Conservation (phyloP, 2,797 vertebrate species). For the Gambusia yucatana region DNA sequence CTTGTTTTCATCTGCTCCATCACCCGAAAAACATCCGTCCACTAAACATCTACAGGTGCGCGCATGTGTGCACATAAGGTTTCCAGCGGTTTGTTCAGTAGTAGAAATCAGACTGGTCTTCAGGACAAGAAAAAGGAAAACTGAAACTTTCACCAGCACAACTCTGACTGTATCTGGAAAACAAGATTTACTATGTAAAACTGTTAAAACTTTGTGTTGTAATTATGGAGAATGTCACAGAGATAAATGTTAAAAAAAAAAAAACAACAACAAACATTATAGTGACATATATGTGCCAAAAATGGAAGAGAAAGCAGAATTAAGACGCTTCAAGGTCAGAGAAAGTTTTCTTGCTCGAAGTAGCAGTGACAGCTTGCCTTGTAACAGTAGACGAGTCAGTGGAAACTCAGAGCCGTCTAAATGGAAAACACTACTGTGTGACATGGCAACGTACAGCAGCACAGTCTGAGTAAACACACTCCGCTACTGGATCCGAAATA, state of each 20-base stretch:
- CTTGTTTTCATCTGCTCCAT: not conserved
- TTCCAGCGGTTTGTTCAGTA: not conserved
- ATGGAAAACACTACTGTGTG: constrained; percentile 54
- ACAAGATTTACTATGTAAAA: constrained; percentile 13
- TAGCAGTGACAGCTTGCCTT: constrained; percentile 38
- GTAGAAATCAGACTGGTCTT: not conserved
- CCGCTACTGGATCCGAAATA: constrained; percentile 16
- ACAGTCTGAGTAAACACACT: constrained; percentile 25
- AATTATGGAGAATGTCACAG: not conserved
- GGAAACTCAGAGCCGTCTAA: constrained; percentile 64
- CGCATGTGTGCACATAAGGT: not conserved
- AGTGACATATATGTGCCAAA: not conserved
- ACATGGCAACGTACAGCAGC: constrained; percentile 45
- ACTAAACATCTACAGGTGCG: not conserved
- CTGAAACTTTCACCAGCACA: constrained; percentile 13
- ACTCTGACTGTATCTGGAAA: constrained; percentile 19
- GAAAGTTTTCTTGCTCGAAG: constrained; percentile 36
- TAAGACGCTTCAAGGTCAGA: constrained; percentile 45
- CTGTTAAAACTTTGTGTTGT: constrained; percentile 2
- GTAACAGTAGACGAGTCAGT: constrained; percentile 57
- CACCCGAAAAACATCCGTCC: not conserved
- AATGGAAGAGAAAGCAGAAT: constrained; percentile 15
- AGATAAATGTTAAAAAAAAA: not conserved
- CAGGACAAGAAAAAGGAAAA: not conserved
- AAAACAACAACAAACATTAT: not conserved